Conservation (phyloP, 2,797 vertebrate species). For the Merluccius polli region DNA sequence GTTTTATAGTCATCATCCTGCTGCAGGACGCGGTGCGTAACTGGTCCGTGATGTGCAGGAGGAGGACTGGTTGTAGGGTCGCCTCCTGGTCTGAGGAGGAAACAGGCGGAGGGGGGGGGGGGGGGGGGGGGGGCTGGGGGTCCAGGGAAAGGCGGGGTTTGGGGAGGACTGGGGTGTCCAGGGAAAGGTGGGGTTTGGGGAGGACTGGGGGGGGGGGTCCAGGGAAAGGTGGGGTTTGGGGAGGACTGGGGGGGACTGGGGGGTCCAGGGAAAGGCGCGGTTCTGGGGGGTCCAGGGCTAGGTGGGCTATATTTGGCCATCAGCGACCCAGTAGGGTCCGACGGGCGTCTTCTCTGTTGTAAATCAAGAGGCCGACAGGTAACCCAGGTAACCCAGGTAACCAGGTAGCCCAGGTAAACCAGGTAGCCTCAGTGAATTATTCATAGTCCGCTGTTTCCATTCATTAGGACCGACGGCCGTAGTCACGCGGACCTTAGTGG, state of each 20-base stretch:
- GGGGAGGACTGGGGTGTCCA: no score
- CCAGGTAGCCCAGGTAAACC: no score
- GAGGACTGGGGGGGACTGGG: no score
- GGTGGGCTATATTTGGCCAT: not conserved
- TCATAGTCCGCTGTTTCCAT: no score
- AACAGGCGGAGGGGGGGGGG: not conserved
- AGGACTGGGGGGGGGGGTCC: no score
- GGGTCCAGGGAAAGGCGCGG: not conserved
- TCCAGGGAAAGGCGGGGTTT: not conserved
- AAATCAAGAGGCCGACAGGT: not conserved
- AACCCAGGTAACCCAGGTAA: not conserved
- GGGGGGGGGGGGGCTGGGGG: no score
- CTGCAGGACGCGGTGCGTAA: constrained; percentile 25
- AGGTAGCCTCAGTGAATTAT: not conserved
- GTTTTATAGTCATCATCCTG: not conserved
- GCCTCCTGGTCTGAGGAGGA: not conserved
- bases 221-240: not conserved
- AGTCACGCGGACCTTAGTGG: no score
- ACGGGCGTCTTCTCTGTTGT: not conserved
- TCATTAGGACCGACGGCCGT: no score
- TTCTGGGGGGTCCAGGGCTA: no score
- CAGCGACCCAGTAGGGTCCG: not conserved
- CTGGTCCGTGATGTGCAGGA: constrained; percentile 15
- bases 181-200: not conserved
- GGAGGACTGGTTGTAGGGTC: not conserved